A percentile compares a stretch with the other conserved stretches of the same genome.
phyloP scores from a whole-genome alignment of 2,797 vertebrate genomes.

The Staurois parvus region DNA sequence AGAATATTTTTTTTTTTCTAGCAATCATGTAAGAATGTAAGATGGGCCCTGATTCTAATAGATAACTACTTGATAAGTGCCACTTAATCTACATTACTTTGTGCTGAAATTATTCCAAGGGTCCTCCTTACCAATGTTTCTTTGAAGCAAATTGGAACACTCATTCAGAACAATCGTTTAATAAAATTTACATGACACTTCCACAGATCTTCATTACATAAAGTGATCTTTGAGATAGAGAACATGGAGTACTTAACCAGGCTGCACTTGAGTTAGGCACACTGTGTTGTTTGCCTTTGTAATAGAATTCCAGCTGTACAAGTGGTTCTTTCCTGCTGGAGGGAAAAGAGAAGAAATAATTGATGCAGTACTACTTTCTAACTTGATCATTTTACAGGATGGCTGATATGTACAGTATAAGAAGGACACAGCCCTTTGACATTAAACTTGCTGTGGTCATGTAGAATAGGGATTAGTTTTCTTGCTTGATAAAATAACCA shows the following conservation, averaged over 20 bases:
- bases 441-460: neutral
- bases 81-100: slow-evolving; percentile 79
- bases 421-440: neutral
- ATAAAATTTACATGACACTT: slow-evolving; percentile 63
- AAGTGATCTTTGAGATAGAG: slow-evolving; percentile 52
- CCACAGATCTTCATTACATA: slow-evolving; percentile 60
- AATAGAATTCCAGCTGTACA: slow-evolving; percentile 24
- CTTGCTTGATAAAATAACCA: too few species aligned
- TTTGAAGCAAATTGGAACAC: slow-evolving; percentile 68
- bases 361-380: slow-evolving; percentile 9
- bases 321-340: slow-evolving; percentile 17
- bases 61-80: slow-evolving; percentile 73
- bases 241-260: slow-evolving; percentile 50
- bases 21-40: slow-evolving; percentile 64
- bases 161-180: slow-evolving; percentile 66
- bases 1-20: slow-evolving; percentile 64
- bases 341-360: slow-evolving; percentile 3
- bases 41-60: slow-evolving; percentile 68
- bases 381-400: neutral
- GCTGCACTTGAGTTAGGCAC: slow-evolving; percentile 48
- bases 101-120: slow-evolving; percentile 75
- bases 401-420: neutral
- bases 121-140: slow-evolving; percentile 71
- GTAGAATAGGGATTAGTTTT: too few species aligned
- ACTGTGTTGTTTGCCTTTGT: slow-evolving; percentile 52